A percentile compares a stretch with the other conserved stretches of the same genome.
These are phyloP conservation scores for Hemiscyllium ocellatum DNA, from an alignment of 2,113 vertebrate species.

Conservation along the genomic window DNA sequence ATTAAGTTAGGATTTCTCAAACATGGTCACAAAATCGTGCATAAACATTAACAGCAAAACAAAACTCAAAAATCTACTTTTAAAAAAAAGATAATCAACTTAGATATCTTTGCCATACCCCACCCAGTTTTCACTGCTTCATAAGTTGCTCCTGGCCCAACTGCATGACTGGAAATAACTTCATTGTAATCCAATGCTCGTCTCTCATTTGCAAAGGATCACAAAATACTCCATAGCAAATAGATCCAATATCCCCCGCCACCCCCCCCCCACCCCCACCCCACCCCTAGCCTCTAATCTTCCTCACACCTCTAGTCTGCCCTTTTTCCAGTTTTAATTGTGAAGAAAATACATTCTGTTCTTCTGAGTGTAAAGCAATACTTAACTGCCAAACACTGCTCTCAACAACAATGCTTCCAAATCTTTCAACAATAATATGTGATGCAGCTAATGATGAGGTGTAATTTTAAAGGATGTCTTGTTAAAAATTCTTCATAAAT, in stretches of 20 bases:
- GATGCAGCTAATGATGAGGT: not conserved
- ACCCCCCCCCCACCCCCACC: no score
- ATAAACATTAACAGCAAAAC: not conserved
- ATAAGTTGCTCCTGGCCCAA: not conserved
- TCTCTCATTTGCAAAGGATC: not conserved
- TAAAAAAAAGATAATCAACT: not conserved
- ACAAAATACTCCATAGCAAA: not conserved
- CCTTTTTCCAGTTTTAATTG: no score
- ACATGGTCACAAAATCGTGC: not conserved
- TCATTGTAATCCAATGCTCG: not conserved
- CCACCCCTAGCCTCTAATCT: not conserved
- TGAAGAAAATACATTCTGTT: not conserved
- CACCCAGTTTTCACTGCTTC: not conserved
- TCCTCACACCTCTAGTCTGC: no score
- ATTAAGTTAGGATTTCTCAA: not conserved
- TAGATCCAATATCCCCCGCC: not conserved
- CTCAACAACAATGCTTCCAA: not conserved
- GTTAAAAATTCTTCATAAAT: not conserved
- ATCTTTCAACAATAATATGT: no score
- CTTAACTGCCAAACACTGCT: not conserved
- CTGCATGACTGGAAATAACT: not conserved
- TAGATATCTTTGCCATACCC: not conserved
- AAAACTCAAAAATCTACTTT: not conserved
- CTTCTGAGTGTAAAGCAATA: not conserved
- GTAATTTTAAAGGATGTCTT: not conserved